phyloP scores from a whole-genome alignment of 2,797 vertebrate species.

The Garrulus glandarius region DNA sequence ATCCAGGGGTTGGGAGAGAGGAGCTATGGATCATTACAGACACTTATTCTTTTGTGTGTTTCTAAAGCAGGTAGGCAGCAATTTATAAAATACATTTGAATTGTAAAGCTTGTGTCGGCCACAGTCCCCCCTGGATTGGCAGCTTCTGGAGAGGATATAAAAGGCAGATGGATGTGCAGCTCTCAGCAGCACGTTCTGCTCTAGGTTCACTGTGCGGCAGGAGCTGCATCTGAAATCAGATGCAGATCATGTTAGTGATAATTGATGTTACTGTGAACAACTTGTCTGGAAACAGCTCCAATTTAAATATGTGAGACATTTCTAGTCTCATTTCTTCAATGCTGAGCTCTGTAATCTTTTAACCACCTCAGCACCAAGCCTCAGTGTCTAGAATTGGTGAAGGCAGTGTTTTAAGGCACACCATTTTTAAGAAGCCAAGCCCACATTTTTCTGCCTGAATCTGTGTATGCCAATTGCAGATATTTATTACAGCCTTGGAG shows the following conservation, averaged over 20 bases:
- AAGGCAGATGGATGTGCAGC: constrained; percentile 62
- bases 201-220: constrained; percentile 25
- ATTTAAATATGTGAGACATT: constrained; percentile 56
- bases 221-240: constrained; percentile 67
- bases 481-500: constrained; percentile 25
- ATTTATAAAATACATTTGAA: constrained; percentile 55
- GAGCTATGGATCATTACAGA: neutral
- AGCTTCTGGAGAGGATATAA: constrained; percentile 54
- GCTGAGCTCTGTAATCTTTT: constrained; percentile 18
- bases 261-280: constrained; percentile 67
- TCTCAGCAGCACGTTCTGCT: constrained; percentile 62
- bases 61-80: constrained; percentile 30
- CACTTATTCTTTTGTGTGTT: neutral
- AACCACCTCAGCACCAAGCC: neutral
- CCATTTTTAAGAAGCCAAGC: neutral
- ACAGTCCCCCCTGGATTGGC: constrained; percentile 10
- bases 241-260: constrained; percentile 66
- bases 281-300: constrained; percentile 55
- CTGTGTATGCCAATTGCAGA: neutral
- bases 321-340: constrained; percentile 18
- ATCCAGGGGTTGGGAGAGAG: neutral
- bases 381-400: neutral
- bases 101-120: constrained; percentile 34
- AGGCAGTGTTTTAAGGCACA: neutral
- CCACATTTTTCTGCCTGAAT: neutral